A percentile compares a stretch with the other conserved stretches of the same genome.
These are phyloP conservation scores for Otocyon megalotis DNA, from an alignment of 2,113 vertebrate genomes.

Conservation along the genomic window DNA sequence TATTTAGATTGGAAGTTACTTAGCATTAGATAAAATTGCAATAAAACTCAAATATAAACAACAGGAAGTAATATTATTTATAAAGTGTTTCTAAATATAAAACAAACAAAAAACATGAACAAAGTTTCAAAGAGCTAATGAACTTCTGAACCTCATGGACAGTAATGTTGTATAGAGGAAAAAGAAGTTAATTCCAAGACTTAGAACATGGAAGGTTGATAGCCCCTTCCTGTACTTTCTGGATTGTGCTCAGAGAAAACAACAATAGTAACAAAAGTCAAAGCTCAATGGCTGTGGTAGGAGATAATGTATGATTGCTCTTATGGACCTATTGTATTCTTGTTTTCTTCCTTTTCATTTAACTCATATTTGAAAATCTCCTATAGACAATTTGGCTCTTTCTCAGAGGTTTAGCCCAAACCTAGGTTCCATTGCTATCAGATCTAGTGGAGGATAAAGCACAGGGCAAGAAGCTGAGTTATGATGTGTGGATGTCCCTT, in stretches of 20 bases:
- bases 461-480: neutral
- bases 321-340: neutral
- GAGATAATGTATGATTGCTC: neutral
- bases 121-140: slow-evolving; percentile 8
- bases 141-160: neutral
- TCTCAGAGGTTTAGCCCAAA: neutral
- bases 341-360: neutral
- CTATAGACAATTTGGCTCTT: neutral
- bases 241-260: neutral
- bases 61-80: neutral
- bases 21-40: neutral
- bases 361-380: neutral
- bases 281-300: neutral
- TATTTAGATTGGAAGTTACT: neutral
- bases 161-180: neutral
- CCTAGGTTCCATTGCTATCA: neutral
- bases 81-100: neutral
- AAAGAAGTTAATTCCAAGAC: neutral
- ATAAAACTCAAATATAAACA: neutral
- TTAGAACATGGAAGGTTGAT: neutral
- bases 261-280: neutral
- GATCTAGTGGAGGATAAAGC: neutral
- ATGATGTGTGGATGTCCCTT: accelerated
- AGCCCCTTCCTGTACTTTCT: neutral
- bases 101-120: neutral